These are phyloP conservation scores for Propithecus deckenii DNA, from an alignment of 2,797 vertebrate genomes.

Conservation along the genomic window DNA sequence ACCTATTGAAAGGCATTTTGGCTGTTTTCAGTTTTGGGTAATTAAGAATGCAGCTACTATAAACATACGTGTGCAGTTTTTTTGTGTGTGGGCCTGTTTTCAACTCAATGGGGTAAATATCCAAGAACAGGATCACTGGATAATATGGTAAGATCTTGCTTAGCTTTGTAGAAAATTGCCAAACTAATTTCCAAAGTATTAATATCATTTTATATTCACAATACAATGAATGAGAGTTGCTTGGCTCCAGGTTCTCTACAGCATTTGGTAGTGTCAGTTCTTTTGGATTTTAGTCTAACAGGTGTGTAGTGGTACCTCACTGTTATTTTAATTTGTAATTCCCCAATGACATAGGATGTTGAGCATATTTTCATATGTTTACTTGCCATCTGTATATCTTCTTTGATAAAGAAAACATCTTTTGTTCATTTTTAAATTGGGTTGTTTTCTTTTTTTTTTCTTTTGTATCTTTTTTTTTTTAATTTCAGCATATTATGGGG, in stretches of 20 bases:
- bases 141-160: background rate
- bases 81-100: background rate
- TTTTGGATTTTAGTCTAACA: background rate
- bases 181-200: background rate
- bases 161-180: background rate
- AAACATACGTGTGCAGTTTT: background rate
- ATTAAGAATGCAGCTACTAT: background rate
- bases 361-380: background rate
- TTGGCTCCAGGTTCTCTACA: background rate
- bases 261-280: background rate
- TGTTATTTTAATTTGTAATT: background rate
- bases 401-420: background rate
- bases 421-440: background rate
- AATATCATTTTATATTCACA: background rate
- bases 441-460: background rate
- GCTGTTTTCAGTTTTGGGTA: background rate
- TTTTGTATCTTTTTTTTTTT: no score
- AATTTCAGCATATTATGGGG: no score
- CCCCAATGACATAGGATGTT: background rate
- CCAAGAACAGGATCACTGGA: background rate
- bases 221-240: background rate
- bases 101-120: background rate
- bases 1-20: background rate
- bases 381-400: background rate
- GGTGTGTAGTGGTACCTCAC: no score